A percentile compares a stretch with the other conserved stretches of the same genome.
Evolutionary conservation across 2,797 vertebrate genomes (phyloP).

Genomic region (Cyprinella venusta): DNA sequence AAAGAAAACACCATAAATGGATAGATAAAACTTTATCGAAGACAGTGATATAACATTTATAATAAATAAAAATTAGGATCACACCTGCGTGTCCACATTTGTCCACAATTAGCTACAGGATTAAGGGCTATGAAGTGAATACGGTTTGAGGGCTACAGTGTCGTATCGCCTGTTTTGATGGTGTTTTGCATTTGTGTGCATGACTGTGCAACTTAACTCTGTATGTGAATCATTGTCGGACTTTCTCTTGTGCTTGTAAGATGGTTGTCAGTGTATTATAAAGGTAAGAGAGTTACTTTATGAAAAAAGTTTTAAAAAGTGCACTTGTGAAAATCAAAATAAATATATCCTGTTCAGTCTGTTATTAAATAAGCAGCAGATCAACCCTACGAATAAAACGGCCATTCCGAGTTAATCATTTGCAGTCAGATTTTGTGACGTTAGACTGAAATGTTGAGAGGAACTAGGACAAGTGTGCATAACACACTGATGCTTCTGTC

Average conservation of each 20-base stretch:
- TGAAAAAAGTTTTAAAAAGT: too few relatives aligned
- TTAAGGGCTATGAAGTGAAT: too few relatives aligned
- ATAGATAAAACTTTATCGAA: too few relatives aligned
- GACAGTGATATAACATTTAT: too few relatives aligned
- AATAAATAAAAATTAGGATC: too few relatives aligned
- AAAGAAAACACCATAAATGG: too few relatives aligned
- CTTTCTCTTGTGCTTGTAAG: background rate
- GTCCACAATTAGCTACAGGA: too few relatives aligned
- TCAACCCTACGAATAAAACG: background rate
- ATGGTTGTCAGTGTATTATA: background rate
- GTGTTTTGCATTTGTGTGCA: background rate
- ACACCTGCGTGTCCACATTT: too few relatives aligned
- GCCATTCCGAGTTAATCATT: conserved; percentile 12
- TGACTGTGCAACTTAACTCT: background rate
- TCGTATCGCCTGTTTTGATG: background rate
- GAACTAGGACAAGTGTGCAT: background rate
- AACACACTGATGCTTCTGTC: background rate
- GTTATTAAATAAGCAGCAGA: background rate
- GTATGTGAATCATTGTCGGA: too few relatives aligned
- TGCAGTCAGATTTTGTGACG: background rate
- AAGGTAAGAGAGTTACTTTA: background rate
- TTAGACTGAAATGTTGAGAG: background rate
- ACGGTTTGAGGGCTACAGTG: too few relatives aligned
- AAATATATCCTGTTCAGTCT: background rate
- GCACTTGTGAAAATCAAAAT: background rate